Percentiles rank a stretch among this genome's conserved stretches.
phyloP scores from a whole-genome alignment of 1,140 invertebrate genomes.

The Teleogryllus occipitalis region DNA sequence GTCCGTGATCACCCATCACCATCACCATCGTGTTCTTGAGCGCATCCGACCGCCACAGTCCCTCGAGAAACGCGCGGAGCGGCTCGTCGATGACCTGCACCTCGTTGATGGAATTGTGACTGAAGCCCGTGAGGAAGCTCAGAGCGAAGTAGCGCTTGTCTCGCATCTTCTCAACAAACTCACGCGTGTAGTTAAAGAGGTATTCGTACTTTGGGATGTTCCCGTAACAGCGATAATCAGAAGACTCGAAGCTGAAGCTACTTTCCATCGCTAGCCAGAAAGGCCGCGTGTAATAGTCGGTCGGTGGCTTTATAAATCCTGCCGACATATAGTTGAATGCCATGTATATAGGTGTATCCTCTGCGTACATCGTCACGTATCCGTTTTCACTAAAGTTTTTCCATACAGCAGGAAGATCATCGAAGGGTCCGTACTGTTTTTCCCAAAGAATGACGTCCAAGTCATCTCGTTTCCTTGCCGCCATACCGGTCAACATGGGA shows the following conservation, averaged over 20 bases:
- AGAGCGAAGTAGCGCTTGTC: constrained; percentile 43
- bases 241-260: constrained; percentile 26
- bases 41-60: constrained; percentile 29
- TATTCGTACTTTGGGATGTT: constrained; percentile 40
- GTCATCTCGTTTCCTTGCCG: neutral
- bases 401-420: constrained; percentile 36
- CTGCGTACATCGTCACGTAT: constrained; percentile 37
- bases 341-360: constrained; percentile 36
- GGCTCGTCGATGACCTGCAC: constrained; percentile 39
- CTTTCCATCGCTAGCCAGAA: constrained; percentile 33
- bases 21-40: constrained; percentile 44
- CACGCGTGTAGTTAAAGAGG: constrained; percentile 45
- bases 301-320: constrained; percentile 38
- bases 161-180: constrained; percentile 40
- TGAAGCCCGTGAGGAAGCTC: constrained; percentile 43
- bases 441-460: neutral
- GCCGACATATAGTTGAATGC: constrained; percentile 37
- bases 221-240: constrained; percentile 39
- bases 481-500: constrained; percentile 33
- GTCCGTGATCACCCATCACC: constrained; percentile 45
- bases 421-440: constrained; percentile 26
- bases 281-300: constrained; percentile 39
- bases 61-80: constrained; percentile 35
- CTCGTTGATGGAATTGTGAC: constrained; percentile 43
- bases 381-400: constrained; percentile 31